These are phyloP conservation scores for Acrossocheilus wenchowensis DNA, from an alignment of 2,797 vertebrate species.

Conservation along the genomic window DNA sequence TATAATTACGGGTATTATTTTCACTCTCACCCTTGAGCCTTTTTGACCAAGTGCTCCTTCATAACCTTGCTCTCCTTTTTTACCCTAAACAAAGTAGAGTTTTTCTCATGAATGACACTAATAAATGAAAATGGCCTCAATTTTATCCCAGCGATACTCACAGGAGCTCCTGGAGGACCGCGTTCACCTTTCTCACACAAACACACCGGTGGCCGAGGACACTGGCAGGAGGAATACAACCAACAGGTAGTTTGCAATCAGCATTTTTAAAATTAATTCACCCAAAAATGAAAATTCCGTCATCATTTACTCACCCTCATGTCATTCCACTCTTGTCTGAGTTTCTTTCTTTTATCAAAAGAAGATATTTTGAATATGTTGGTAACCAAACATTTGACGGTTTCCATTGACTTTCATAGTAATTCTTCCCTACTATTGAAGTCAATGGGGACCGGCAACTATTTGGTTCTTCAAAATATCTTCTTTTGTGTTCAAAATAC, in stretches of 20 bases:
- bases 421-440: not conserved
- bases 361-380: not conserved
- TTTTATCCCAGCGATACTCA: constrained; percentile 74
- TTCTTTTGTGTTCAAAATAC: not conserved
- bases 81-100: constrained; percentile 68
- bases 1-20: not conserved
- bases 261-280: not conserved
- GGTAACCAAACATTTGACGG: not conserved
- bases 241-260: not conserved
- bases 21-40: constrained; percentile 69
- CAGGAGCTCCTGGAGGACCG: constrained; percentile 80
- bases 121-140: not conserved
- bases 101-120: not conserved
- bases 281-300: not conserved
- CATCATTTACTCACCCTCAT: not conserved
- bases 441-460: not conserved
- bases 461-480: not conserved
- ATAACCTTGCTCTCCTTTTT: constrained; percentile 75
- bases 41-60: constrained; percentile 69
- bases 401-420: not conserved
- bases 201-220: constrained; percentile 75
- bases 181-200: constrained; percentile 83
- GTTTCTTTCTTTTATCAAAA: not conserved
- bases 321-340: not conserved
- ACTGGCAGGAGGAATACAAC: constrained; percentile 71